phyloP scores from a whole-genome alignment of 1,140 invertebrate species.

The Papilio glaucus region DNA sequence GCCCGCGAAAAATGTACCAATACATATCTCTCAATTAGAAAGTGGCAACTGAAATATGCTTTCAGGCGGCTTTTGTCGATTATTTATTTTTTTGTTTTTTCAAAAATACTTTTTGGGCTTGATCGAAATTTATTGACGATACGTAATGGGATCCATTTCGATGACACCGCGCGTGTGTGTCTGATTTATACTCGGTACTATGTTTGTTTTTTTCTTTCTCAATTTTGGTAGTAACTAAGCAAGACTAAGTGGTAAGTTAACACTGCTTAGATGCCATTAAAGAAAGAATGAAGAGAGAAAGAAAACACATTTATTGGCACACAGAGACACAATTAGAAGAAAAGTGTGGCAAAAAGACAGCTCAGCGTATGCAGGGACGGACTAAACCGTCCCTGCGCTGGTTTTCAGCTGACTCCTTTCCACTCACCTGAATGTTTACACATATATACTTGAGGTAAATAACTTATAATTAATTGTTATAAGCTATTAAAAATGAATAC shows the following conservation, averaged over 20 bases:
- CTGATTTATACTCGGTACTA: slow-evolving; percentile 5
- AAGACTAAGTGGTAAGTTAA: background rate
- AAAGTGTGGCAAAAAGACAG: no score
- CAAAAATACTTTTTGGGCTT: slow-evolving; percentile 47
- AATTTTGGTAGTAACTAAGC: background rate
- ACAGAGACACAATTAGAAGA: no score
- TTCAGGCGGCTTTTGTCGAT: slow-evolving; percentile 41
- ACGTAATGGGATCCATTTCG: slow-evolving; percentile 37
- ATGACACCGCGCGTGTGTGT: slow-evolving; percentile 27
- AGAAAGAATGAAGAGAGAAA: no score
- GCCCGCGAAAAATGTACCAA: slow-evolving; percentile 58
- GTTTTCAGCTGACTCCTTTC: no score
- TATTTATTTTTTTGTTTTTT: slow-evolving; percentile 42
- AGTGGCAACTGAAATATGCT: slow-evolving; percentile 52
- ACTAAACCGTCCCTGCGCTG: no score
- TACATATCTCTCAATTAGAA: slow-evolving; percentile 68
- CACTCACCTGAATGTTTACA: no score
- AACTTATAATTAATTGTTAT: no score
- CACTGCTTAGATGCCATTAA: no score
- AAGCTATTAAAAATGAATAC: no score
- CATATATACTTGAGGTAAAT: no score
- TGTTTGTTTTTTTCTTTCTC: background rate
- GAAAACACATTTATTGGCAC: no score
- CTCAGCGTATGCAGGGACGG: no score
- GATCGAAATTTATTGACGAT: slow-evolving; percentile 53